These are phyloP conservation scores for Crotophaga sulcirostris DNA, from an alignment of 2,113 vertebrate species.

Conservation along the genomic window DNA sequence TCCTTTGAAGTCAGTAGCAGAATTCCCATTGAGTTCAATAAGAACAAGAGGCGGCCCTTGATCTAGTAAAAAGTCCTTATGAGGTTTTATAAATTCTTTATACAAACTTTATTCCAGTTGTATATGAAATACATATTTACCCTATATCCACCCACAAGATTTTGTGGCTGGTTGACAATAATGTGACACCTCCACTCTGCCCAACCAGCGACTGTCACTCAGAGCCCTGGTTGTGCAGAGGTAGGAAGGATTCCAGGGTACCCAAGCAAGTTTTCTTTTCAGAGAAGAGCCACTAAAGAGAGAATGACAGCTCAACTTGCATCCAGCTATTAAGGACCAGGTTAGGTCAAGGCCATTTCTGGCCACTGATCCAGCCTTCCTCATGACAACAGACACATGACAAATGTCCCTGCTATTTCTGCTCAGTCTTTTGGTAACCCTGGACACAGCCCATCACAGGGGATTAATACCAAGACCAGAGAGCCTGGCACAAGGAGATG, in stretches of 20 bases:
- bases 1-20: slow-evolving; percentile 63
- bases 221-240: not conserved
- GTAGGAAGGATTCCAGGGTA: not conserved
- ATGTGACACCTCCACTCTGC: not conserved
- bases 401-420: slow-evolving; percentile 40
- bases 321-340: slow-evolving; percentile 1
- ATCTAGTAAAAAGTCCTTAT: slow-evolving; percentile 37
- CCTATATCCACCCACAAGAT: not conserved
- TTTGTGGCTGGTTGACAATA: not conserved
- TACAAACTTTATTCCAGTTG: slow-evolving; percentile 4
- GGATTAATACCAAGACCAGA: slow-evolving; percentile 37
- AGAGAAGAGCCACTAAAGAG: not conserved
- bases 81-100: slow-evolving; percentile 48
- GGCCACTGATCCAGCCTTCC: not conserved
- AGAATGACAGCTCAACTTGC: slow-evolving; percentile 1
- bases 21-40: slow-evolving; percentile 58
- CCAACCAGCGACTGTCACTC: not conserved
- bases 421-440: slow-evolving; percentile 27
- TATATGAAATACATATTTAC: slow-evolving; percentile 22
- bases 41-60: slow-evolving; percentile 14
- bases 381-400: not conserved
- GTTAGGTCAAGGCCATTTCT: slow-evolving; percentile 41
- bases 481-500: not conserved
- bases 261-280: slow-evolving; percentile 1
- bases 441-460: not conserved